Percentiles rank a stretch among this genome's conserved stretches.
Conservation (phyloP, 2,888 invertebrate species). For the Sacculina carcini region DNA sequence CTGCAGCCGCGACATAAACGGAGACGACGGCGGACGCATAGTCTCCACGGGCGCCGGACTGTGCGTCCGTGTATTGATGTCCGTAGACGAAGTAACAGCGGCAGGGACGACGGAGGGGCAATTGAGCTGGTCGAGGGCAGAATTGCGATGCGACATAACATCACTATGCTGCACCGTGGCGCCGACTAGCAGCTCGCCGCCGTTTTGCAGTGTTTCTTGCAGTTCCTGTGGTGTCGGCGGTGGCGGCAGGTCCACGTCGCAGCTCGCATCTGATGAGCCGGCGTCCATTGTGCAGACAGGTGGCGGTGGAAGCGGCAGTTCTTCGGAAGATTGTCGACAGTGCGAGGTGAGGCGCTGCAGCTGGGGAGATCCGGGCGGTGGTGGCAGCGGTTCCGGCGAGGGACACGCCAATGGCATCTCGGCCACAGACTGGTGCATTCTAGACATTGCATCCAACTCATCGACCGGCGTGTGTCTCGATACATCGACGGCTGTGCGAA, state of each 20-base stretch:
- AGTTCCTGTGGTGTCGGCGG: conserved; percentile 8
- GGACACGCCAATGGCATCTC: too few species aligned
- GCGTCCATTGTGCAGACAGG: conserved; percentile 15
- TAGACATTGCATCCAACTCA: not conserved
- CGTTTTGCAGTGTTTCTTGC: not conserved
- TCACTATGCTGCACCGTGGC: too few species aligned
- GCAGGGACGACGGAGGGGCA: too few species aligned
- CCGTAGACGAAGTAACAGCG: too few species aligned
- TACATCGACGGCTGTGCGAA: too few species aligned
- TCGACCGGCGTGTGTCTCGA: not conserved
- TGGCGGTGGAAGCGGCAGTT: conserved; percentile 59
- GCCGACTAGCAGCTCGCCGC: not conserved
- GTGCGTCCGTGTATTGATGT: too few species aligned
- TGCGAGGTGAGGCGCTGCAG: conserved; percentile 50
- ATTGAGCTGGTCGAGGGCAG: too few species aligned
- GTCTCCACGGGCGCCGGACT: too few species aligned
- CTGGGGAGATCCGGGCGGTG: conserved; percentile 30
- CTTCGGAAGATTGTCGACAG: conserved; percentile 61
- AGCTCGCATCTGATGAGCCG: conserved; percentile 12
- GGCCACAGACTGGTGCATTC: not conserved
- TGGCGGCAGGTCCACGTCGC: conserved; percentile 10
- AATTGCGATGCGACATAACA: too few species aligned
- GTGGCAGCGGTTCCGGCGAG: conserved; percentile 27
- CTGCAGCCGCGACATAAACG: too few species aligned
- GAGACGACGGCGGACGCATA: too few species aligned